Evolutionary conservation across 64 coral and sea anemone genomes (phyloP).

Genomic region (Trachythela sp.): DNA sequence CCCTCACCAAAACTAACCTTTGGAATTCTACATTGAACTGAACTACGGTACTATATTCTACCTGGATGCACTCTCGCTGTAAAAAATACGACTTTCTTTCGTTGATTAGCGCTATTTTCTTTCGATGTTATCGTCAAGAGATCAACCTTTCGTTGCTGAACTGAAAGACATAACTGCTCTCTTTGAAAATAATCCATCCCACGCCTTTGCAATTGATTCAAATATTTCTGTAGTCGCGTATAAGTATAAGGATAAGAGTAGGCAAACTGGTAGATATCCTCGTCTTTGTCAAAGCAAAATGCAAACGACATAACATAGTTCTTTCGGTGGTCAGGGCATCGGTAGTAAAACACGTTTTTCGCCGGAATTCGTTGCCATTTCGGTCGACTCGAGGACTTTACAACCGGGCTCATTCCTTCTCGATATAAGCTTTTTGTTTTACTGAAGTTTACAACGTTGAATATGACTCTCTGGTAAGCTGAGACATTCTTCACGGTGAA

Average conservation of each 20-base stretch:
- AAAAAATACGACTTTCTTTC: conserved; percentile 84
- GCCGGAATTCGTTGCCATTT: conserved; percentile 97
- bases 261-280: conserved; percentile 92
- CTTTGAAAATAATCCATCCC: conserved; percentile 62
- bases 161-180: conserved; percentile 74
- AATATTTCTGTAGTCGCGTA: conserved; percentile 72
- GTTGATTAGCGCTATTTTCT: conserved; percentile 54
- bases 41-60: no score
- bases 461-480: conserved; percentile 94
- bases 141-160: conserved; percentile 79
- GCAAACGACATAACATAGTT: conserved; percentile 98
- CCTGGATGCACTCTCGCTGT: conserved; percentile 99
- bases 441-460: conserved; percentile 97
- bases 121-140: conserved; percentile 78
- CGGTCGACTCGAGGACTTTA: conserved; percentile 82
- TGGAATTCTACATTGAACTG: not conserved
- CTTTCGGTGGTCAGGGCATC: conserved; percentile 93
- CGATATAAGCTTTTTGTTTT: conserved; percentile 98
- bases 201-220: conserved; percentile 61
- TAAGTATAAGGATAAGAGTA: conserved; percentile 98
- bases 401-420: conserved; percentile 95
- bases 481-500: conserved; percentile 85
- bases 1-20: no score
- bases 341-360: conserved; percentile 97
- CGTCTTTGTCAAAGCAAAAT: conserved; percentile 94